Conservation (phyloP, 2,113 vertebrate species). For the Tachysurus fulvidraco region DNA sequence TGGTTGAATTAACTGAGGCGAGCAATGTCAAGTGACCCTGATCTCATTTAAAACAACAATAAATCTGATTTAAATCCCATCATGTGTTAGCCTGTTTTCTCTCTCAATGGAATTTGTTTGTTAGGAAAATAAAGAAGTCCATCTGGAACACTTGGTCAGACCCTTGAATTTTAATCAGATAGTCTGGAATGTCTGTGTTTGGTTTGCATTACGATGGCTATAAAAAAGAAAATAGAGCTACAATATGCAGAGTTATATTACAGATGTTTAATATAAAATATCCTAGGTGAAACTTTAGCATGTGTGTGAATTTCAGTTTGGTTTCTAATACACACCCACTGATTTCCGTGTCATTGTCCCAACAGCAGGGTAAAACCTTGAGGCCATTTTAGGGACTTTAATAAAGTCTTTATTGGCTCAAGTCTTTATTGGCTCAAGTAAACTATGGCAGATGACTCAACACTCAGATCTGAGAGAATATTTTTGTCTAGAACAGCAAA, state of each 20-base stretch:
- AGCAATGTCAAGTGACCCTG: conserved; percentile 11
- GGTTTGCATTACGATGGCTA: background rate
- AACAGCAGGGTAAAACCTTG: background rate
- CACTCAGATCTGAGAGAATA: too few relatives aligned
- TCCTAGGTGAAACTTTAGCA: background rate
- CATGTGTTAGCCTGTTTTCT: conserved; percentile 7
- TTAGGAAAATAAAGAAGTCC: conserved; percentile 3
- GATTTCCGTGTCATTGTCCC: background rate
- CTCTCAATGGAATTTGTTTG: conserved; percentile 19
- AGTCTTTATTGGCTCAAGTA: background rate
- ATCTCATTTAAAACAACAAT: conserved; percentile 12
- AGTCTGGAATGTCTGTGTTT: conserved; percentile 20
- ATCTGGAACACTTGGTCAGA: conserved; percentile 26
- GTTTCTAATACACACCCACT: background rate
- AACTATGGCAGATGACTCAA: background rate
- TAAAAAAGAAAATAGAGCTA: conserved; percentile 15
- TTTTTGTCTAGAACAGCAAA: background rate
- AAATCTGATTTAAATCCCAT: background rate
- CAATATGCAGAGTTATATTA: conserved; percentile 1
- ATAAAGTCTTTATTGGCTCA: background rate
- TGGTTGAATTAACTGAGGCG: background rate
- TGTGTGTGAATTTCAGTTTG: background rate
- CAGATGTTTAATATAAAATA: background rate
- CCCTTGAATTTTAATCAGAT: conserved; percentile 3
- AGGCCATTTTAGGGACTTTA: background rate